Evolutionary conservation across 2,113 vertebrate species (phyloP).

Genomic region (Baryphthengus martii): DNA sequence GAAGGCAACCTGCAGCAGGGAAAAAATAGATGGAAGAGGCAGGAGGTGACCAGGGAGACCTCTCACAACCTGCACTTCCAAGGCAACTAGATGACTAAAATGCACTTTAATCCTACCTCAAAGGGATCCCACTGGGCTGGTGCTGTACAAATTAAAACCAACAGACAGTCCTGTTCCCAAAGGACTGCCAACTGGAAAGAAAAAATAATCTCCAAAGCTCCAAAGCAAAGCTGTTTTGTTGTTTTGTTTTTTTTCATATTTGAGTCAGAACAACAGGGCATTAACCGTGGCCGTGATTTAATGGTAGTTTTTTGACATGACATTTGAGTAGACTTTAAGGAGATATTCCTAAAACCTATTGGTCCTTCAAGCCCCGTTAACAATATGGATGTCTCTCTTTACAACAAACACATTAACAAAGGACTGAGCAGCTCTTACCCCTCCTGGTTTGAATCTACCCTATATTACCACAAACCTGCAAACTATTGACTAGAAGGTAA

Average conservation of each 20-base stretch:
- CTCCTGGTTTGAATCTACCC: slow-evolving; percentile 1
- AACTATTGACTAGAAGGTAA: background rate
- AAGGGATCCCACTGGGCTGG: background rate
- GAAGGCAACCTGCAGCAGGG: background rate
- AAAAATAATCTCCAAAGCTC: background rate
- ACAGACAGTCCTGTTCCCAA: background rate
- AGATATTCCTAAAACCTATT: background rate
- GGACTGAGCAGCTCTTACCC: background rate
- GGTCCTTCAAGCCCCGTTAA: background rate
- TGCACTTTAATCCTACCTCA: background rate
- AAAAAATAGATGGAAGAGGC: background rate
- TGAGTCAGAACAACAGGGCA: background rate
- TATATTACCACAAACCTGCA: background rate
- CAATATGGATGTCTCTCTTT: background rate
- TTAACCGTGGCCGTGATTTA: background rate
- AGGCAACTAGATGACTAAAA: background rate
- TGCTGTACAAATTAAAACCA: background rate
- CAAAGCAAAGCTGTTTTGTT: background rate
- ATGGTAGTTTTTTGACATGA: background rate
- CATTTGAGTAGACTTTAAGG: background rate
- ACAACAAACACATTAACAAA: background rate
- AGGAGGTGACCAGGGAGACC: background rate
- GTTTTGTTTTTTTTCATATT: background rate
- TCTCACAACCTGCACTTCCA: background rate
- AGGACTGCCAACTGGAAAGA: background rate